Evolutionary conservation across 2,888 invertebrate species (phyloP), one percentile per base, ranked within the genome.

Genomic region (Micoletzkya japonica): DNA sequence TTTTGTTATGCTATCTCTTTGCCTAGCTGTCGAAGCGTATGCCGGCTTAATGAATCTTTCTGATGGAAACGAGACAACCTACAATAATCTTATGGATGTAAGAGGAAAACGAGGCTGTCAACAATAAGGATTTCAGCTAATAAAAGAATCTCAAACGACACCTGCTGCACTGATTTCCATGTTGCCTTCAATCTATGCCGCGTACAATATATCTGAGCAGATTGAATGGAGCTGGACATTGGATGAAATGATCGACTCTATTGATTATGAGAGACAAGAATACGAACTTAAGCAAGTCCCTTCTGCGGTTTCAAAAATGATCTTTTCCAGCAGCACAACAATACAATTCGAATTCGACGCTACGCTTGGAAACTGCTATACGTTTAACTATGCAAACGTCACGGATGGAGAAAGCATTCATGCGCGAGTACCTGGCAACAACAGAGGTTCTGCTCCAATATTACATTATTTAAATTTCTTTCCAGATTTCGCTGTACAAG

Each of bases 341-440:
- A 49, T 30, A 24, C 44, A 50, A 32, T 49, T 50, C n/a, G 44
- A 44, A 24, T 63, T 32, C 49, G 63, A 63, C 14, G 50, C 32
- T 34, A 14, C 20, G 4, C 50, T 50, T 1, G 63, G 63, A n/a
- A 63, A 63, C 34, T 63, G 63, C 50, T 63, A 63, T 34, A 63
- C 63, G 0, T 63, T 63, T 36, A 63, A 63, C 14, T 63, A 50
- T 50, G 63, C 63, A 26, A 63, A 63, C 34, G 36, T 50, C 49
- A 63, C 63, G n/a, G 36, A 63, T 26, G 28, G 26, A 1, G 32
- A 32, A 24, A n/a, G n/a, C n/a, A n/a, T n/a, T n/a, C n/a, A n/a
- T n/a, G n/a, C n/a, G n/a, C n/a, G n/a, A n/a, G n/a, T n/a, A n/a
- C n/a, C n/a, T n/a, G n/a, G n/a, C n/a, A n/a, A n/a, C n/a, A n/a